Conservation (phyloP, 2,797 vertebrate genomes). For the Trichosurus vulpecula region DNA sequence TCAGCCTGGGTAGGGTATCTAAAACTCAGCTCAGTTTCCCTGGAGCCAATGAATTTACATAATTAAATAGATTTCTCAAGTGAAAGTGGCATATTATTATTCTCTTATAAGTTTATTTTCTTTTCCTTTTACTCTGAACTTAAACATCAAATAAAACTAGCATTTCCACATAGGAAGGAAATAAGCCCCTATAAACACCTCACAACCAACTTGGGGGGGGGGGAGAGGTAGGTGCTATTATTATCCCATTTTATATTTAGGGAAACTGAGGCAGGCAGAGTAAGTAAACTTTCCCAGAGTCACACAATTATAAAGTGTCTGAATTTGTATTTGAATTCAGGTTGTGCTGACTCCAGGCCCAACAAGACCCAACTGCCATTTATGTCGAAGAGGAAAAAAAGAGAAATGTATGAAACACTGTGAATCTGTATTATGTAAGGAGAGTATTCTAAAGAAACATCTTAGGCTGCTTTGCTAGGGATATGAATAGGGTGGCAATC, state of each 20-base stretch:
- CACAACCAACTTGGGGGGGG: neutral
- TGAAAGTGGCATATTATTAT: constrained; percentile 14
- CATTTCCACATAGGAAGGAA: neutral
- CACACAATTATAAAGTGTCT: neutral
- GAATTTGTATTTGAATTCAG: neutral
- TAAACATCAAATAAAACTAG: neutral
- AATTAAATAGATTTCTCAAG: constrained; percentile 1
- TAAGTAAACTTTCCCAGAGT: neutral
- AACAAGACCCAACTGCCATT: neutral
- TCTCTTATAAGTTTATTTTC: constrained; percentile 19
- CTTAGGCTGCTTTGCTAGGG: neutral
- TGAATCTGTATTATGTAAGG: neutral
- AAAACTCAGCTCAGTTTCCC: neutral
- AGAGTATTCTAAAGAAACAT: neutral
- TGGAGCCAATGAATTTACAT: neutral
- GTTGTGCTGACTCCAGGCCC: neutral
- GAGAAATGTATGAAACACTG: neutral
- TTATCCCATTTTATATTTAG: neutral
- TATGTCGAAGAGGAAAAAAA: neutral
- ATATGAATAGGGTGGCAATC: neutral
- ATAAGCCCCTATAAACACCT: neutral
- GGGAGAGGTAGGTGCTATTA: neutral
- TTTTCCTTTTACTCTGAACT: neutral
- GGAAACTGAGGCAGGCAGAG: neutral
- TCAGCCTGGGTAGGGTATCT: neutral